Conservation (phyloP, 2,888 invertebrate species). For the Epinotia demarniana region DNA sequence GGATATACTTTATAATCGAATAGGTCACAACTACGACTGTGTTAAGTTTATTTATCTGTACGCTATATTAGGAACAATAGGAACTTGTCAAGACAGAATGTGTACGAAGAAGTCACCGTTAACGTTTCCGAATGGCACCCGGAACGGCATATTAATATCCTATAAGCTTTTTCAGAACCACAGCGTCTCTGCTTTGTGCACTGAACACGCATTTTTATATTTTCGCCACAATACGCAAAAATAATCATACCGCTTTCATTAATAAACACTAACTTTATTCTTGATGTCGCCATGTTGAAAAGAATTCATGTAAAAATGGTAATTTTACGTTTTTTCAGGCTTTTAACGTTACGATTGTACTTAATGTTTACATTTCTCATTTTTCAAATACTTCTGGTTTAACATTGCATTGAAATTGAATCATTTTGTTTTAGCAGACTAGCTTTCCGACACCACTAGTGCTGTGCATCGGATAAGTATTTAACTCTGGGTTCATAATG, state of each 20-base stretch:
- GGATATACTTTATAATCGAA: too few relatives aligned
- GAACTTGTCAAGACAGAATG: background rate
- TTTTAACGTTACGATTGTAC: constrained; percentile 7
- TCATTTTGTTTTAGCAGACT: background rate
- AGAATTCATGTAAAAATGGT: background rate
- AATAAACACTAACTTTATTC: constrained; percentile 10
- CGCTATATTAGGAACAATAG: background rate
- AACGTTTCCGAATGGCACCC: constrained; percentile 13
- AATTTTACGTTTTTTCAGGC: constrained; percentile 2
- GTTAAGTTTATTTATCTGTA: too few relatives aligned
- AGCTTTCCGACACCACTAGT: background rate
- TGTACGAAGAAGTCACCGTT: constrained; percentile 10
- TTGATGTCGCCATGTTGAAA: constrained; percentile 26
- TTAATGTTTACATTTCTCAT: background rate
- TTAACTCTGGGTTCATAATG: background rate
- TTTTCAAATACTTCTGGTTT: background rate
- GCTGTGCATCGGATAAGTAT: background rate
- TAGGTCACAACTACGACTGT: too few relatives aligned
- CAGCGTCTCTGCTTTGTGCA: constrained; percentile 40
- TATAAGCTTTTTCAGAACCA: constrained; percentile 37
- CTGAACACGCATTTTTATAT: constrained; percentile 45
- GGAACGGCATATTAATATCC: constrained; percentile 50
- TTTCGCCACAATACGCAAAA: constrained; percentile 45
- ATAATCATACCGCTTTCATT: constrained; percentile 33
- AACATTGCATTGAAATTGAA: background rate